Conservation (phyloP, 2,888 invertebrate genomes). For the Drosophila helvetica region DNA sequence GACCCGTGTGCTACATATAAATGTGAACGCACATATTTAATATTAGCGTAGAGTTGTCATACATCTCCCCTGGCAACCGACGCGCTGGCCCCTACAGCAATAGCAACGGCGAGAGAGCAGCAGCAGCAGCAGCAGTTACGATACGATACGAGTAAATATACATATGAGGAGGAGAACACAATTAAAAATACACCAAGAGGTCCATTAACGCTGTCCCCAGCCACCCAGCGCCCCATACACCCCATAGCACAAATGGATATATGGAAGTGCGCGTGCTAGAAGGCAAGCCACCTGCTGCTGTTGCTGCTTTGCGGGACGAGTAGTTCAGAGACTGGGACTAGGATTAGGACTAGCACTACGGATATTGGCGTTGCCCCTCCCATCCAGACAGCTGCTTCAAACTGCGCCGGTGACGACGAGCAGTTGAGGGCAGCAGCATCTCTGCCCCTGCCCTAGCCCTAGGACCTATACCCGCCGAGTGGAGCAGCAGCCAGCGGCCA, state of each 20-base stretch:
- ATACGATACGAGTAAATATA: conserved; percentile 54
- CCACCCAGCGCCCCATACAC: conserved; percentile 42
- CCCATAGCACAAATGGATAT: neutral
- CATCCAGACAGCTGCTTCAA: conserved; percentile 56
- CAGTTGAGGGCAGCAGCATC: conserved; percentile 46
- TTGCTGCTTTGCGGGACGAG: conserved; percentile 28
- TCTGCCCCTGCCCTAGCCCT: conserved; percentile 32
- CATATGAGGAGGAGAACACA: conserved; percentile 56
- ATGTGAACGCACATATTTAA: conserved; percentile 48
- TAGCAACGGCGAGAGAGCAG: conserved; percentile 37
- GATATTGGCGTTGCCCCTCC: conserved; percentile 1
- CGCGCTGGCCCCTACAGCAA: conserved; percentile 52
- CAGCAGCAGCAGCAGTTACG: conserved; percentile 29
- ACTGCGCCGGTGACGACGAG: conserved; percentile 66
- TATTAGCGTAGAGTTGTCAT: conserved; percentile 51
- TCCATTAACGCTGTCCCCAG: conserved; percentile 47
- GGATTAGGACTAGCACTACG: conserved; percentile 8
- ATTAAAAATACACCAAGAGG: conserved; percentile 68
- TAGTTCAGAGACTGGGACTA: conserved; percentile 9
- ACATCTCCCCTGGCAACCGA: conserved; percentile 8
- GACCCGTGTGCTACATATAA: conserved; percentile 20
- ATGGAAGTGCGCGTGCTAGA: conserved; percentile 29
- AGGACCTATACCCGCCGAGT: neutral
- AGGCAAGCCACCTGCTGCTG: conserved; percentile 69
- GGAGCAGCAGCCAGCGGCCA: conserved; percentile 25